Percentiles rank a stretch among this genome's conserved stretches.
Evolutionary conservation across 1,140 invertebrate species (phyloP).

Genomic region (Monomorium pharaonis): DNA sequence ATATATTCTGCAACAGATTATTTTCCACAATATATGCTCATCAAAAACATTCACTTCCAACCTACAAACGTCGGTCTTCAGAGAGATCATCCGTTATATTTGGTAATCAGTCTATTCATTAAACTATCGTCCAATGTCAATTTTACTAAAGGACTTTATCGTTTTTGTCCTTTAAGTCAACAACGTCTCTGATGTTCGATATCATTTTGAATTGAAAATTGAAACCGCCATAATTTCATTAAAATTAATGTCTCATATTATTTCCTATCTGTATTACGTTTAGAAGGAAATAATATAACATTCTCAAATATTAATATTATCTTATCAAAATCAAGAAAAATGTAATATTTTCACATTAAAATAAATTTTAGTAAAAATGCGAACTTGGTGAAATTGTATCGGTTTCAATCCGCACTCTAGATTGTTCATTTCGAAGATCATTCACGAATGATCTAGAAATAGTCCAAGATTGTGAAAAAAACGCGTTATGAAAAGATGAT

Average conservation of each 20-base stretch:
- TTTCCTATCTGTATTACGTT: background rate
- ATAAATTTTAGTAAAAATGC: background rate
- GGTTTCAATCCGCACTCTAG: constrained; percentile 5
- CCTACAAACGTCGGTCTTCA: constrained; percentile 63
- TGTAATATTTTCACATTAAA: background rate
- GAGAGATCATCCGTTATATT: constrained; percentile 75
- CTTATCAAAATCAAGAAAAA: background rate
- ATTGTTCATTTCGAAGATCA: constrained; percentile 28
- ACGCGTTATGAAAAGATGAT: constrained; percentile 61
- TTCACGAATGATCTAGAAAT: constrained; percentile 11
- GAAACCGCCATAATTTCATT: constrained; percentile 17
- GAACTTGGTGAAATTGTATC: constrained; percentile 18
- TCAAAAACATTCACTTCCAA: constrained; percentile 14
- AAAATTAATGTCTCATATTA: background rate
- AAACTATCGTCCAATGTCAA: constrained; percentile 15
- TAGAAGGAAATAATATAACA: background rate
- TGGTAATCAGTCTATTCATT: constrained; percentile 73
- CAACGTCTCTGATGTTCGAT: constrained; percentile 4
- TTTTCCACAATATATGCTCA: constrained; percentile 38
- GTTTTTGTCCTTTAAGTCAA: constrained; percentile 15
- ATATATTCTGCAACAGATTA: constrained; percentile 16
- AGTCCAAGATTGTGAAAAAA: constrained; percentile 45
- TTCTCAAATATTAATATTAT: background rate
- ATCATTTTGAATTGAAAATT: constrained; percentile 20
- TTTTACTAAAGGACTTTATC: constrained; percentile 16